Conservation (phyloP, 2,888 invertebrate species). For the Ariolimax columbianus region DNA sequence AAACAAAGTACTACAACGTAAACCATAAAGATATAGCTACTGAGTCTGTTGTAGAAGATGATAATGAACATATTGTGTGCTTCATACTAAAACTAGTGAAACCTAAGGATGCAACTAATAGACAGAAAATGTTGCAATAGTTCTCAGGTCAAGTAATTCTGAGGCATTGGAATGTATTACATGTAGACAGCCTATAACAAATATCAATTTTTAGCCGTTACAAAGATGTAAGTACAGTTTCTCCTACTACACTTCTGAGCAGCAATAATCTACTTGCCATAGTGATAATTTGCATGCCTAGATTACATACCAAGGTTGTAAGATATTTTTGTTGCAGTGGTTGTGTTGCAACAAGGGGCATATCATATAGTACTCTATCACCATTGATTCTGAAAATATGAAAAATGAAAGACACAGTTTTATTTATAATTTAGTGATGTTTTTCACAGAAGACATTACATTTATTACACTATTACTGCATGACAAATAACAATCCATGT, state of each 20-base stretch:
- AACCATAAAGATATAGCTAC: not conserved
- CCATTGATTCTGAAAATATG: conserved; percentile 63
- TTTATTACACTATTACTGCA: too few relatives aligned
- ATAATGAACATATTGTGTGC: not conserved
- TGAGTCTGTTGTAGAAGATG: not conserved
- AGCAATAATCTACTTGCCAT: not conserved
- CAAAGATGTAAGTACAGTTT: too few relatives aligned
- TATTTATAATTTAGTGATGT: not conserved
- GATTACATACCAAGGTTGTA: conserved; percentile 60
- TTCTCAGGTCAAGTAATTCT: too few relatives aligned
- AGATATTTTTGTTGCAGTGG: conserved; percentile 70
- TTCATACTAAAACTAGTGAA: not conserved
- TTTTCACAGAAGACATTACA: too few relatives aligned
- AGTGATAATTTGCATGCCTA: not conserved
- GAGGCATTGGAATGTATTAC: too few relatives aligned
- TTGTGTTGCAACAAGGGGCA: conserved; percentile 65
- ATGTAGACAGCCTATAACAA: too few relatives aligned
- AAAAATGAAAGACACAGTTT: not conserved
- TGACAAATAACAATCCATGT: too few relatives aligned
- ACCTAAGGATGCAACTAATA: not conserved
- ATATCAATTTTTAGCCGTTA: too few relatives aligned
- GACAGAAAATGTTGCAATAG: too few relatives aligned
- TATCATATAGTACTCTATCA: conserved; percentile 66
- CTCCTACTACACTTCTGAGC: not conserved
- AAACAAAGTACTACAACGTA: not conserved